A percentile compares a stretch with the other conserved stretches of the same genome.
Evolutionary conservation across 2,113 vertebrate genomes (phyloP).

Genomic region (Ptychochromis oligacanthus): DNA sequence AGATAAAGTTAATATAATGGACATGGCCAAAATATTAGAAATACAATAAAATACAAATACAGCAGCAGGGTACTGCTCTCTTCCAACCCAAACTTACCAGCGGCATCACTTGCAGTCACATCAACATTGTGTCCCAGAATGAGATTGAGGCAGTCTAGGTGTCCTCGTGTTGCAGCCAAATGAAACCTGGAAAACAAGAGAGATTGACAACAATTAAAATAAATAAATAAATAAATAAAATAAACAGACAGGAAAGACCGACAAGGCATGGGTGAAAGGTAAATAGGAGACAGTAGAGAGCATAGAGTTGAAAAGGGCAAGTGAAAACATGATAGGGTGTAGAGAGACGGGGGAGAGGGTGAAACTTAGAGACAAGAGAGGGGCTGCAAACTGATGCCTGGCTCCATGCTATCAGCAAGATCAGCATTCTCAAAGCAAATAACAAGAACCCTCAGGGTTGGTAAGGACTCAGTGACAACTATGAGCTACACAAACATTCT

Average conservation of each 20-base stretch:
- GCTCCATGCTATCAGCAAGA: constrained; percentile 35
- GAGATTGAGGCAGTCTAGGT: constrained; percentile 91
- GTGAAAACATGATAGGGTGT: constrained; percentile 28
- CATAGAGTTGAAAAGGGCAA: neutral
- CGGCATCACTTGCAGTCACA: constrained; percentile 87
- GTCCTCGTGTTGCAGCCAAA: constrained; percentile 91
- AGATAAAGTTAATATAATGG: too few relatives aligned
- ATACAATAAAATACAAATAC: neutral
- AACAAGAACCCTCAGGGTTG: constrained; percentile 21
- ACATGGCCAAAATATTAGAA: neutral
- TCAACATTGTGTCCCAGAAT: constrained; percentile 90
- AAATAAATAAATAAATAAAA: neutral
- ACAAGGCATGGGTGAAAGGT: neutral
- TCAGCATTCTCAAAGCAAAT: constrained; percentile 53
- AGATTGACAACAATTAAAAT: neutral
- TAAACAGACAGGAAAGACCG: neutral
- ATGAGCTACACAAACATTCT: neutral
- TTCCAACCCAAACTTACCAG: constrained; percentile 80
- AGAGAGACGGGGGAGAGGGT: constrained; percentile 6
- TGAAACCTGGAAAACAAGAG: constrained; percentile 85
- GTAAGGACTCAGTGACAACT: neutral
- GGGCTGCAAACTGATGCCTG: constrained; percentile 51
- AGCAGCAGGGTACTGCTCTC: neutral
- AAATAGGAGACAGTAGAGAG: neutral
- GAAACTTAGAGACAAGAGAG: constrained; percentile 50